A percentile compares a stretch with the other conserved stretches of the same genome.
phyloP scores from a whole-genome alignment of 2,888 invertebrate genomes.

The Mimumesa dahlbomi region DNA sequence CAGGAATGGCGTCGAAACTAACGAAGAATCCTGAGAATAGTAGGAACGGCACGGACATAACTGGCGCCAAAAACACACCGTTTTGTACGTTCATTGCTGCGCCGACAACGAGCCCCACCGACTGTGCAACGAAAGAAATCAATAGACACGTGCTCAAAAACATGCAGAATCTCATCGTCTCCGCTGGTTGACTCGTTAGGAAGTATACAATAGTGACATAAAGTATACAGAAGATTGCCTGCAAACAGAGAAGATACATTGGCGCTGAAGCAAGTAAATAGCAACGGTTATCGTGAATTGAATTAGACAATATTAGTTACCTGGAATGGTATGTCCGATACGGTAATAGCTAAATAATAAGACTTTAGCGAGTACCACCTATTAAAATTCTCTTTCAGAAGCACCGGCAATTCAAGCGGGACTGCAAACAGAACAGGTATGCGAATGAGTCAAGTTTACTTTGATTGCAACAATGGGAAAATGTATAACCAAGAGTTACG shows the following conservation, averaged over 20 bases:
- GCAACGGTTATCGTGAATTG: not conserved
- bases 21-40: conserved; percentile 98
- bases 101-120: conserved; percentile 96
- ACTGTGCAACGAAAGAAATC: conserved; percentile 97
- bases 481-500: conserved; percentile 79
- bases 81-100: conserved; percentile 97
- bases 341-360: conserved; percentile 96
- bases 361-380: conserved; percentile 97
- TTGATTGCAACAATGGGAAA: not conserved
- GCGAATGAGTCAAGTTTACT: not conserved
- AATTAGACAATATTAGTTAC: conserved; percentile 81
- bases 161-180: conserved; percentile 91
- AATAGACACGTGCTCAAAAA: conserved; percentile 93
- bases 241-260: conserved; percentile 74
- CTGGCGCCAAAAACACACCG: conserved; percentile 97
- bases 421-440: conserved; percentile 82
- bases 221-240: conserved; percentile 96
- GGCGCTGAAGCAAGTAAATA: not conserved
- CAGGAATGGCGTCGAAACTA: conserved; percentile 96
- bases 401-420: conserved; percentile 96
- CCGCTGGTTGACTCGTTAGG: conserved; percentile 95
- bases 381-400: conserved; percentile 97
- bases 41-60: conserved; percentile 97
- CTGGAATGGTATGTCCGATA: conserved; percentile 99
- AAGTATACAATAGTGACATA: conserved; percentile 97